Evolutionary conservation across 2,888 invertebrate species (phyloP), one percentile per base, ranked within the genome.

Genomic region (Parnassius mnemosyne): DNA sequence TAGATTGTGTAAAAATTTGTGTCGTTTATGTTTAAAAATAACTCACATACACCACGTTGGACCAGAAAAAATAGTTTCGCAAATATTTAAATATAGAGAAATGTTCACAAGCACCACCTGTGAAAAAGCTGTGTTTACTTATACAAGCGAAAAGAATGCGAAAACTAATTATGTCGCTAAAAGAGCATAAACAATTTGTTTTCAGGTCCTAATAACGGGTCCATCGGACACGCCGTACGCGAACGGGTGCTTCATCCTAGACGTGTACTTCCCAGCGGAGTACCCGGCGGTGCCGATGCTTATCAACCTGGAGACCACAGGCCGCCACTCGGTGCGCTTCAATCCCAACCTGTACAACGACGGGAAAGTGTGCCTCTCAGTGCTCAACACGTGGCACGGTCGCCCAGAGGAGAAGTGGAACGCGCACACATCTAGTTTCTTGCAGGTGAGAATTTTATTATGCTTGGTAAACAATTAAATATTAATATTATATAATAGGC

Each of bases 351-450:
- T 97, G 60, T 97, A 97, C 88, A 97, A 97, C 92, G 98, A 98
- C 89, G 98, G 98, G 69, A 98, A 98, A 93, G 90, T 91, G 76
- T 98, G 98, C 85, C 94, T 98, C 79, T 97, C 97, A 71, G 97
- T 98, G 69, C 92, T 98, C 69, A 98, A 98, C 89, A 98, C 98
- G 3, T 98, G 98, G 98, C 98, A 98, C 84, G 98, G 98, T 9
- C 92, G 98, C 60, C 98, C 98, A 34, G 98, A 98, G 88, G 98
- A 98, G 88, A 97, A 98, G 84, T 98, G 98, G 98, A 98, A 97
- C 89, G 96, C 98, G 66, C 97, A 97, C 83, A 98, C 98, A 0
- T 98, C 97, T 53, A 97, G 97, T 83, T 97, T 98, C 80, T 92
- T 98, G 66, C 96, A 96, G 92, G 94, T 93, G 11, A 11, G 50